Percentiles rank a stretch among this genome's conserved stretches.
These are phyloP conservation scores for Drosophila murphyi DNA, from an alignment of 1,140 invertebrate genomes.

Conservation along the genomic window DNA sequence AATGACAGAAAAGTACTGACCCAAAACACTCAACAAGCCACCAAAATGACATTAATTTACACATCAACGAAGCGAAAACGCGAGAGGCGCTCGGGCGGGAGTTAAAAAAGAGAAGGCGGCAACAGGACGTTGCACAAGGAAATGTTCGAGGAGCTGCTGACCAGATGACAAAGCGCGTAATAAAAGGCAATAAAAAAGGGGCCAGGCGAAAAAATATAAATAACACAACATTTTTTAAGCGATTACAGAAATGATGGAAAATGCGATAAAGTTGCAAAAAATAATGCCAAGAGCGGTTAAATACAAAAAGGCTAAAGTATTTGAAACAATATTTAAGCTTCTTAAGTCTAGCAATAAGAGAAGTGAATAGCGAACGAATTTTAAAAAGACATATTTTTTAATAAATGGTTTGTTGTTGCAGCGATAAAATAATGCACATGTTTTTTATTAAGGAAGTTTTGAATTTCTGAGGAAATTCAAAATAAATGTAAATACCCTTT, in stretches of 20 bases:
- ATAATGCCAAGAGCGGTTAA: slow-evolving; percentile 24
- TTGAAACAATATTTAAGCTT: too few species aligned
- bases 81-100: not conserved
- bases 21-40: slow-evolving; percentile 62
- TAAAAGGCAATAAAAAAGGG: slow-evolving; percentile 67
- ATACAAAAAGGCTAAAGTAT: not conserved
- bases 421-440: too few species aligned
- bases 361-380: too few species aligned
- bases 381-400: too few species aligned
- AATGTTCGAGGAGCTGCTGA: slow-evolving; percentile 30
- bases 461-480: too few species aligned
- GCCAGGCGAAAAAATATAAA: slow-evolving; percentile 21
- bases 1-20: slow-evolving; percentile 61
- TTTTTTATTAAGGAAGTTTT: too few species aligned
- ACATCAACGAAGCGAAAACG: slow-evolving; percentile 75
- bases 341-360: too few species aligned
- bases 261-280: slow-evolving; percentile 11
- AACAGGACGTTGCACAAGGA: slow-evolving; percentile 65
- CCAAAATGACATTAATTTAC: slow-evolving; percentile 82
- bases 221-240: slow-evolving; percentile 66
- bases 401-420: too few species aligned
- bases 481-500: too few species aligned
- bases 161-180: slow-evolving; percentile 70
- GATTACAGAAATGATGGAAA: slow-evolving; percentile 28
- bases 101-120: slow-evolving; percentile 18